These are phyloP conservation scores for Siniperca obscura DNA, from an alignment of 2,797 vertebrate genomes.

Conservation along the genomic window DNA sequence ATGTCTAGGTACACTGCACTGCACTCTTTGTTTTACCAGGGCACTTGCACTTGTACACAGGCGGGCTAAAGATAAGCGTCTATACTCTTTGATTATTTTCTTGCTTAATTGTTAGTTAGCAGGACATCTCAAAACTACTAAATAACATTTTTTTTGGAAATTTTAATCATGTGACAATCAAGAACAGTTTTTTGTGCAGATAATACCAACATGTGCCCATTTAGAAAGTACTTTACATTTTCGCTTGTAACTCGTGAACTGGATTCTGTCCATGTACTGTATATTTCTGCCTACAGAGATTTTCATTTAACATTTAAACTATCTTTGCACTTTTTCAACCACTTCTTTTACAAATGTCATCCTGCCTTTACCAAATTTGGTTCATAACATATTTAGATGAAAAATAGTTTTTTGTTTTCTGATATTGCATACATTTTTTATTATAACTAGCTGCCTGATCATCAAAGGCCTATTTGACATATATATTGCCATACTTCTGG, in stretches of 20 bases:
- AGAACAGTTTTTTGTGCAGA: neutral
- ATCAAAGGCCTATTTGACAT: neutral
- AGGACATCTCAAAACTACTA: conserved; percentile 5
- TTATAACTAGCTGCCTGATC: neutral
- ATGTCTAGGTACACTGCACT: conserved; percentile 38
- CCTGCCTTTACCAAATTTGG: neutral
- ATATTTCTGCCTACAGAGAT: neutral
- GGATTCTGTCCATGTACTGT: neutral
- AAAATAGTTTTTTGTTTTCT: neutral
- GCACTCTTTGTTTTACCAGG: conserved; percentile 28
- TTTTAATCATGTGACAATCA: neutral
- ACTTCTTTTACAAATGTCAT: neutral
- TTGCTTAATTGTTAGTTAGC: conserved; percentile 1
- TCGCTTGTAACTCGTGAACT: neutral
- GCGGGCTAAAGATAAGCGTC: neutral
- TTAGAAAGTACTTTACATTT: neutral
- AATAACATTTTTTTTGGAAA: neutral
- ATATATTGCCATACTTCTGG: neutral
- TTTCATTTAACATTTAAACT: neutral
- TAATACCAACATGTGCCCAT: neutral
- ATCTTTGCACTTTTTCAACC: neutral
- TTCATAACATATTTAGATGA: neutral
- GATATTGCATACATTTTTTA: neutral
- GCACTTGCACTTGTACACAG: conserved; percentile 9
- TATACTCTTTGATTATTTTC: conserved; percentile 20